Evolutionary conservation across 1,140 invertebrate species (phyloP), one percentile per base, ranked within the genome.

Genomic region (Caerostris extrusa): DNA sequence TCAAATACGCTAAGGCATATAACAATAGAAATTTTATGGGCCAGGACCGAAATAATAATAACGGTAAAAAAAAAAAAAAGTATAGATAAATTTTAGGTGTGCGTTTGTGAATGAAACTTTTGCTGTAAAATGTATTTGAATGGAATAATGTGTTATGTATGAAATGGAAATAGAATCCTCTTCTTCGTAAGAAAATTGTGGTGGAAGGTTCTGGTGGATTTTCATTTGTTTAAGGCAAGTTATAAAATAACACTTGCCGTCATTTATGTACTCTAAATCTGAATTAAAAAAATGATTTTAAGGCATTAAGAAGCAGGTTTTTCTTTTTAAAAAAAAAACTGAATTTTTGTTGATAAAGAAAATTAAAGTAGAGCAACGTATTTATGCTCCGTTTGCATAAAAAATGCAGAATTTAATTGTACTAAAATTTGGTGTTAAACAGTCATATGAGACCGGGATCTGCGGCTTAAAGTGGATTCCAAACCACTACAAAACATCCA

Each of bases 1-100:
- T 85, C 83, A 93, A 71, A 93, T 93, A 87, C 81, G 91, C 85
- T 71, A 93, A 87, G 91, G 91, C 56, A n/a, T 17, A 85, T 93
- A 83, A 93, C 83, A 93, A 93, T 93, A 93, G 60, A 64, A 93
- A 87, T 93, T 93, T 93, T 93, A 93, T 93, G 83, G 67, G 10
- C 83, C 91, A 93, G 91, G 87, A 93, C 53, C 77, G 10, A 34
- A 85, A 71, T 6, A 53, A 34, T 34, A 34, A 34, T 34, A 34
- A 34, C 2, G n/a, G n/a, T n/a, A n/a, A n/a, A n/a, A 34, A 34
- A 69, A 85, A 69, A 86, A 85, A 67, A 67, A 17, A 19, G n/a
- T 53, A 19, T 64, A 8, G 60, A 93, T 93, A 71, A 86, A 93
- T 93, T 93, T 81, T 34, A 60, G 67, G 53, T 85, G 58, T 81